Conservation (phyloP, 2,888 invertebrate species). For the Nemurella pictetii region DNA sequence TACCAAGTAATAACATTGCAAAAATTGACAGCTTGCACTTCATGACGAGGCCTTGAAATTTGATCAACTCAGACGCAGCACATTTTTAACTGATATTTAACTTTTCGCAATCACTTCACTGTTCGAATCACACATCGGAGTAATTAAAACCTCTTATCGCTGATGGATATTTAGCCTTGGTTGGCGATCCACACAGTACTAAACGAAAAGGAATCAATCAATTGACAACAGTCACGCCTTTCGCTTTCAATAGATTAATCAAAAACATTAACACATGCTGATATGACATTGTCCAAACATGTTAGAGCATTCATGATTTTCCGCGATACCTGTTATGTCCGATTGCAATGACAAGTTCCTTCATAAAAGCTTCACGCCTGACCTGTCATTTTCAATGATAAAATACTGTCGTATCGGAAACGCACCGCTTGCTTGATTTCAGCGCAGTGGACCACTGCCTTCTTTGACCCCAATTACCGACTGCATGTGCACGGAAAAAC, state of each 20-base stretch:
- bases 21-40: not conserved
- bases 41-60: not conserved
- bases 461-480: not conserved
- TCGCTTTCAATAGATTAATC: not conserved
- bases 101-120: not conserved
- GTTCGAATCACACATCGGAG: too few species aligned
- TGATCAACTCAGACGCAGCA: not conserved
- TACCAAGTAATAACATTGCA: too few species aligned
- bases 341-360: not conserved
- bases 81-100: too few species aligned
- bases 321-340: not conserved
- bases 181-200: not conserved
- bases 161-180: not conserved
- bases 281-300: not conserved
- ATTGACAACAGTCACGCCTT: not conserved
- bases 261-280: not conserved
- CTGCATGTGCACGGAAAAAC: not conserved
- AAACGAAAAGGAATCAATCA: not conserved
- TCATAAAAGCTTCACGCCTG: not conserved
- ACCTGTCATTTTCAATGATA: not conserved
- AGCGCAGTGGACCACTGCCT: not conserved
- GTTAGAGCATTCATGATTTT: not conserved
- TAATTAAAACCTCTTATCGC: too few species aligned
- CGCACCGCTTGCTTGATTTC: not conserved
- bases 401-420: too few species aligned